These are phyloP conservation scores for Cynoglossus semilaevis DNA, from an alignment of 2,113 vertebrate species.

Conservation along the genomic window DNA sequence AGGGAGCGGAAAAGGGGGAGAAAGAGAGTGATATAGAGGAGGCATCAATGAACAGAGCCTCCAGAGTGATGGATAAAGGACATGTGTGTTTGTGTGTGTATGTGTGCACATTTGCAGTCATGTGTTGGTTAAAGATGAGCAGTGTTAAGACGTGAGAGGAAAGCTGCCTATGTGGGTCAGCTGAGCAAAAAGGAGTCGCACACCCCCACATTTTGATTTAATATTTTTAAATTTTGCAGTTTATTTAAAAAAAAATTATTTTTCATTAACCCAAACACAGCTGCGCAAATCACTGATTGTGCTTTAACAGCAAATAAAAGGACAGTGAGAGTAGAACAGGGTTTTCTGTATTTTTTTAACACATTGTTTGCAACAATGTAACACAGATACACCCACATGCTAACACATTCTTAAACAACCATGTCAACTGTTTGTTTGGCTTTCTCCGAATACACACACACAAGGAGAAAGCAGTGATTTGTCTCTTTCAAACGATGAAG, in stretches of 20 bases:
- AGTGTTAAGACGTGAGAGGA: slow-evolving; percentile 72
- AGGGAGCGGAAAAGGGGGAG: slow-evolving; percentile 56
- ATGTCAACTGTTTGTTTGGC: slow-evolving; percentile 9
- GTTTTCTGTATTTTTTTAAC: slow-evolving; percentile 1
- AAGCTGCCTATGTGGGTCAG: slow-evolving; percentile 83
- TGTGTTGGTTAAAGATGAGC: slow-evolving; percentile 73
- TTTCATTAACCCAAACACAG: slow-evolving; percentile 31
- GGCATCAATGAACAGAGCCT: slow-evolving; percentile 75
- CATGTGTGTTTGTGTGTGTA: slow-evolving; percentile 51
- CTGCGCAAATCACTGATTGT: slow-evolving; percentile 31
- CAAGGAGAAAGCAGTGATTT: slow-evolving; percentile 21
- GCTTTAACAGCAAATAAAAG: not conserved
- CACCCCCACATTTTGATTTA: slow-evolving; percentile 77
- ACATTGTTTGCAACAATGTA: slow-evolving; percentile 6
- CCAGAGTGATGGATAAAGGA: slow-evolving; percentile 66
- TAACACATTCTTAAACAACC: slow-evolving; percentile 29
- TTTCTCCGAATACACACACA: slow-evolving; percentile 2
- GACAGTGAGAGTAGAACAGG: too few species aligned
- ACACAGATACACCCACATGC: slow-evolving; percentile 19
- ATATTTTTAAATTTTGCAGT: slow-evolving; percentile 70
- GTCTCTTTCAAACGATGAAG: slow-evolving; percentile 12
- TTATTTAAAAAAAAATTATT: slow-evolving; percentile 29
- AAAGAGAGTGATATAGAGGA: slow-evolving; percentile 44
- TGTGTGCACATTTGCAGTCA: slow-evolving; percentile 41
- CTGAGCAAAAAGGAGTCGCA: slow-evolving; percentile 76